These are phyloP conservation scores for Embidobia sp. DNA, from an alignment of 2,888 invertebrate genomes.

Conservation along the genomic window DNA sequence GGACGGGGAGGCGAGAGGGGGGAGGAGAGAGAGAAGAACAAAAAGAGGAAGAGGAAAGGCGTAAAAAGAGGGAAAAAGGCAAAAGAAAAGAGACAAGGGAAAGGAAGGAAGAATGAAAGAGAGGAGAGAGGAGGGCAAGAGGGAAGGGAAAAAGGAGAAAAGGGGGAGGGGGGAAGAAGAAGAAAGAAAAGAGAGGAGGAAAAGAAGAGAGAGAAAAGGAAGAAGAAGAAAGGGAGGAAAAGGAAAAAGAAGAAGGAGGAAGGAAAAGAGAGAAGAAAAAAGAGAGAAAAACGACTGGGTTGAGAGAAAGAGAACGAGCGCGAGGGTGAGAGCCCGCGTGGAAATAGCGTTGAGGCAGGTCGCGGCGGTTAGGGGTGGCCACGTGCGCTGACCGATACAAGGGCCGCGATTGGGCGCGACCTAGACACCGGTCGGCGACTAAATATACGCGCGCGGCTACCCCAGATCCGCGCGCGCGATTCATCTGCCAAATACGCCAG, in stretches of 20 bases:
- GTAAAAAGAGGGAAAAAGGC: neutral
- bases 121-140: neutral
- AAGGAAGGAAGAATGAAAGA: constrained; percentile 8
- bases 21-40: neutral
- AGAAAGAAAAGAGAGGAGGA: too few species aligned
- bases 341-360: constrained; percentile 68
- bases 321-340: constrained; percentile 56
- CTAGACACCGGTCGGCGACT: constrained; percentile 69
- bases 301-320: neutral
- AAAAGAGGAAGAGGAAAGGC: neutral
- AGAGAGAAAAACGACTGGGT: neutral
- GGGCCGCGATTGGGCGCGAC: constrained; percentile 66
- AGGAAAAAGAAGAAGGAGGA: neutral
- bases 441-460: constrained; percentile 66
- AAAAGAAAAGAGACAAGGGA: too few species aligned
- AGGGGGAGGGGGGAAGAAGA: constrained; percentile 42
- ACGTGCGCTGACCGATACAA: constrained; percentile 32
- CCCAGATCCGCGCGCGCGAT: constrained; percentile 66
- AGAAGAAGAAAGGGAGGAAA: neutral
- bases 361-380: constrained; percentile 37
- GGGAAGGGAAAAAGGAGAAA: neutral
- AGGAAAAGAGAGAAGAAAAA: constrained; percentile 3
- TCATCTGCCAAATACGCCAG: constrained; percentile 67
- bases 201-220: neutral
- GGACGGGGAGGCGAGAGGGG: too few species aligned